These are phyloP conservation scores for Callipepla californica DNA, from an alignment of 2,113 vertebrate genomes.

Conservation along the genomic window DNA sequence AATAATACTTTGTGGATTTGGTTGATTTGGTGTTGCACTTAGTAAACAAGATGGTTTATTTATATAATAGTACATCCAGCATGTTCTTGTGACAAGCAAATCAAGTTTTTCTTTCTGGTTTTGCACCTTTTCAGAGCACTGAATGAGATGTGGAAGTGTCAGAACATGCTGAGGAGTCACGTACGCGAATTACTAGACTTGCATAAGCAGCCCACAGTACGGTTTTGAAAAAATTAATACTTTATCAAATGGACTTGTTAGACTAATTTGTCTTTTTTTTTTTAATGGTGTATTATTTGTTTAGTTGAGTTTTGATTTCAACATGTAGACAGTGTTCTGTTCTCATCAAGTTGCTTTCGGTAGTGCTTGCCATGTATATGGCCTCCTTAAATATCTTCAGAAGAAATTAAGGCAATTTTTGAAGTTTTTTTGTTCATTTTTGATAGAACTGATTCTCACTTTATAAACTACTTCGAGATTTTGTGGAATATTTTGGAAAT, in stretches of 20 bases:
- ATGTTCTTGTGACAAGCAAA: not conserved
- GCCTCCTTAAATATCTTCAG: not conserved
- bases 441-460: not conserved
- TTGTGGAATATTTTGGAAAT: not conserved
- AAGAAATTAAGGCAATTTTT: not conserved
- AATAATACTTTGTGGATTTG: not conserved
- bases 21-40: not conserved
- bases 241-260: not conserved
- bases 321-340: not conserved
- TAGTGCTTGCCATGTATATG: not conserved
- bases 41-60: not conserved
- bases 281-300: not conserved
- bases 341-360: not conserved
- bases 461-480: not conserved
- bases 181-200: conserved; percentile 96
- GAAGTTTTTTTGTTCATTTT: not conserved
- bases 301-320: not conserved
- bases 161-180: conserved; percentile 96
- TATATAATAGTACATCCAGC: not conserved
- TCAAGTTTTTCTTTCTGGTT: not conserved
- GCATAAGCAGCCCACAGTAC: conserved; percentile 94
- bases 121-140: conserved; percentile 84
- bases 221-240: conserved; percentile 57
- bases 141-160: conserved; percentile 99
- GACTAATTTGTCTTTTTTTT: not conserved